These are phyloP conservation scores for Maccullochella peelii DNA, from an alignment of 2,113 vertebrate genomes.

Conservation along the genomic window DNA sequence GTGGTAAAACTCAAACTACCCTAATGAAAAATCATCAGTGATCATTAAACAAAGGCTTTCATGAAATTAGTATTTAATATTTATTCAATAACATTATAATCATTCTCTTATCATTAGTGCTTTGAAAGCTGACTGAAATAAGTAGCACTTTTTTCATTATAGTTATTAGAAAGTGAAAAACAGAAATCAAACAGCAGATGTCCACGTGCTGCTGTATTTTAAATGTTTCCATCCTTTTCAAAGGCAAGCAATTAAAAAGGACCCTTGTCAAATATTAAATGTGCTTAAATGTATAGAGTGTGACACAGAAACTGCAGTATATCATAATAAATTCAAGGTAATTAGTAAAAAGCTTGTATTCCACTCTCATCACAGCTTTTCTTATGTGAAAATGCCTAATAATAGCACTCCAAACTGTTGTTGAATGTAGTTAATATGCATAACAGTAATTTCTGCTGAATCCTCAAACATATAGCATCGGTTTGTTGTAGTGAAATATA, in stretches of 20 bases:
- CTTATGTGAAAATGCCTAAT: constrained; percentile 52
- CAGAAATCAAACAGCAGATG: constrained; percentile 62
- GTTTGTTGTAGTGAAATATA: constrained; percentile 45
- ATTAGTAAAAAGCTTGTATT: constrained; percentile 62
- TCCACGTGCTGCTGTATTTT: constrained; percentile 39
- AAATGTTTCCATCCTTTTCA: constrained; percentile 47
- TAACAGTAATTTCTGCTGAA: constrained; percentile 62
- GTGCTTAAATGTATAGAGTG: constrained; percentile 58
- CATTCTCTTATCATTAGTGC: constrained; percentile 53
- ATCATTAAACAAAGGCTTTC: constrained; percentile 59
- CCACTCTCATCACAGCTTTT: constrained; percentile 51
- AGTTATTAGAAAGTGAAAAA: constrained; percentile 52
- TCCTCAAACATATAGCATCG: constrained; percentile 52
- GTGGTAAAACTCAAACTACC: constrained; percentile 40
- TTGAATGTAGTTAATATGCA: constrained; percentile 74
- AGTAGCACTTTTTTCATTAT: constrained; percentile 39
- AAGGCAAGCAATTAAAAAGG: constrained; percentile 66
- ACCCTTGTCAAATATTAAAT: constrained; percentile 66
- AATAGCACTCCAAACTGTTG: constrained; percentile 45
- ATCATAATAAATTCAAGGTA: constrained; percentile 63
- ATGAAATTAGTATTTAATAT: constrained; percentile 61
- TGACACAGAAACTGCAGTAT: constrained; percentile 43
- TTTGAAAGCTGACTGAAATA: constrained; percentile 60
- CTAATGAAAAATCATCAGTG: constrained; percentile 49
- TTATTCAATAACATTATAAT: constrained; percentile 53